These are phyloP conservation scores for Melanerpes aurifrons DNA, from an alignment of 2,113 vertebrate species.

Conservation along the genomic window DNA sequence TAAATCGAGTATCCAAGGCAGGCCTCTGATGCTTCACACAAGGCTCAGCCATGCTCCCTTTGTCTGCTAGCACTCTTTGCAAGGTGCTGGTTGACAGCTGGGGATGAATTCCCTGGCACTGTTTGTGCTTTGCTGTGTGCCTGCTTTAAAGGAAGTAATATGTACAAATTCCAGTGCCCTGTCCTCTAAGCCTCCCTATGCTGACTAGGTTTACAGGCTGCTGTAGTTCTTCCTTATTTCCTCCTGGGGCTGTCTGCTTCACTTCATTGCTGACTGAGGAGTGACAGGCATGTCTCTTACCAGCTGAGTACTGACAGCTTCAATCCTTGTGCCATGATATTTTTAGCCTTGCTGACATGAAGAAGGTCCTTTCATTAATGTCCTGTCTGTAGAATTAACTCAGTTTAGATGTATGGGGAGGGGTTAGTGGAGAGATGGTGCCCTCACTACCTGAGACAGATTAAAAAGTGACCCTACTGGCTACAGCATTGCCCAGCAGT, in stretches of 20 bases:
- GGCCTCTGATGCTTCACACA: neutral
- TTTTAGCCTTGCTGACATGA: neutral
- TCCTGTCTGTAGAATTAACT: neutral
- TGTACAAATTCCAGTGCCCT: neutral
- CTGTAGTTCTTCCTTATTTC: neutral
- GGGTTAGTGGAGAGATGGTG: neutral
- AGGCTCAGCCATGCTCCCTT: fast-evolving
- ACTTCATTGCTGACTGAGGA: neutral
- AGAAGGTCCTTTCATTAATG: neutral
- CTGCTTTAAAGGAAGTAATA: neutral
- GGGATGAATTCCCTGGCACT: no score
- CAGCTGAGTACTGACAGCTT: neutral
- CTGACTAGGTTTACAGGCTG: neutral
- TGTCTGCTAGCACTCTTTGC: neutral
- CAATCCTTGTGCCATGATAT: neutral
- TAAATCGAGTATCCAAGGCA: neutral
- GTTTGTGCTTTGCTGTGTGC: neutral
- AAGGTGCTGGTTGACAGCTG: neutral
- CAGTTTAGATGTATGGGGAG: neutral
- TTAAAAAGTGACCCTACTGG: neutral
- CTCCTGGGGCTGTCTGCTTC: neutral
- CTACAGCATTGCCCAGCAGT: fast-evolving
- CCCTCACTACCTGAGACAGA: fast-evolving
- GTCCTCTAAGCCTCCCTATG: fast-evolving
- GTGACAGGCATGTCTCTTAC: neutral